Evolutionary conservation across 2,888 invertebrate species (phyloP), one percentile per base, ranked within the genome.

Genomic region (Corbicula japonica): DNA sequence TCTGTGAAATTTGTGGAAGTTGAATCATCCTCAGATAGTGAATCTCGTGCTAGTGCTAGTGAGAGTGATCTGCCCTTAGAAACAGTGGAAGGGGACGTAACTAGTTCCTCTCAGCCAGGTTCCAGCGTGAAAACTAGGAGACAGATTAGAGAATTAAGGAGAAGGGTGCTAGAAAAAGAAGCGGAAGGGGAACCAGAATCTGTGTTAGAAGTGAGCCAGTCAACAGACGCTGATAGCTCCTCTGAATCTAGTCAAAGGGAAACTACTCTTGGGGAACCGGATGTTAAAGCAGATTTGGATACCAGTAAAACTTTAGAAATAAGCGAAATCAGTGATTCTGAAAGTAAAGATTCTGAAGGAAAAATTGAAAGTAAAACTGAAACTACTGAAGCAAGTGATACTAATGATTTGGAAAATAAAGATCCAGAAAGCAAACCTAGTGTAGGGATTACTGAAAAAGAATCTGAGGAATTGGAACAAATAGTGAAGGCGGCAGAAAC

Each of bases 11-110:
- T 90, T 79, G 90, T 89, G 26, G 90, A 91, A 54, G 90, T 89
- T 23, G 86, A 85, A n/a, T 87, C 87, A 2, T 90, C 91, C 66
- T 91, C 91, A 0, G 92, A 92, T 61, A 90, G 90, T 68, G 92
- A 91, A 62, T 90, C 83, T 75, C 83, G 62, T 75, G 88, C 83
- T 4, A 86, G 86, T 69, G 76, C 73, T 0, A 77, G 76, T 2
- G 86, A 86, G 34, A 68, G 69, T 58, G 78, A 76, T 58, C 69
- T 68, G 34, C 71, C 72, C 6, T 5, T 15, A 21, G 83, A 83
- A 30, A 71, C 71, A 23, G 79, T 80, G 8, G 80, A 80, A 62
- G 69, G 66, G 5, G 75, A 80, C 32, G 83, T 83, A 12, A 56
- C 80, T 18, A 83, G 83, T 61, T 73, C 80, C 0, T 77, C 83